Conservation (phyloP, 2,888 invertebrate species). For the Electrophaes corylata region DNA sequence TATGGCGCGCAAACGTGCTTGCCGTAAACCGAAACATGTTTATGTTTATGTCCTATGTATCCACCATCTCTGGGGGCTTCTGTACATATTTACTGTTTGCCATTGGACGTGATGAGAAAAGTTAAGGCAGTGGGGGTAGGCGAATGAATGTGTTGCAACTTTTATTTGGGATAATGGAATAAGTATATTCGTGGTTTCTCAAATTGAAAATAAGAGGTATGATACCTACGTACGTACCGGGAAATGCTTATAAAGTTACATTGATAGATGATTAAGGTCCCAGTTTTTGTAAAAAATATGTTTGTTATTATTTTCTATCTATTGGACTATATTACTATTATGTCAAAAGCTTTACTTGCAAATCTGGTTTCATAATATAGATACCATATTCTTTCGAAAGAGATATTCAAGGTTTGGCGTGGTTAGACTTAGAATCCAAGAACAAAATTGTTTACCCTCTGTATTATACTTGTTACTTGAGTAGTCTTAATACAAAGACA, state of each 20-base stretch:
- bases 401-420: too few relatives aligned
- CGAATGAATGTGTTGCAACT: slow-evolving; percentile 22
- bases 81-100: slow-evolving; percentile 21
- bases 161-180: slow-evolving; percentile 17
- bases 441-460: neutral
- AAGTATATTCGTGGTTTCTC: too few relatives aligned
- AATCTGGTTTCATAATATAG: too few relatives aligned
- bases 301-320: too few relatives aligned
- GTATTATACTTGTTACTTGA: neutral
- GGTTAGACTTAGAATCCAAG: too few relatives aligned
- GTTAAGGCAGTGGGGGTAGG: slow-evolving; percentile 9
- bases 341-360: too few relatives aligned
- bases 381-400: too few relatives aligned
- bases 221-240: too few relatives aligned
- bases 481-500: neutral
- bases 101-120: slow-evolving; percentile 26
- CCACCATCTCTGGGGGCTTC: slow-evolving; percentile 8
- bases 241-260: too few relatives aligned
- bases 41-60: slow-evolving; percentile 32
- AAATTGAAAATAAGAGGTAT: too few relatives aligned
- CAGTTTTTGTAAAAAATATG: neutral
- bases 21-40: slow-evolving; percentile 36
- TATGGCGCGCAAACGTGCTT: slow-evolving; percentile 20
- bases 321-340: too few relatives aligned
- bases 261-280: too few relatives aligned